Evolutionary conservation across 37 sponge, comb jelly and placozoan species (phyloP), one percentile per base, ranked within the genome.

Genomic region (Theonella swinhoei): DNA sequence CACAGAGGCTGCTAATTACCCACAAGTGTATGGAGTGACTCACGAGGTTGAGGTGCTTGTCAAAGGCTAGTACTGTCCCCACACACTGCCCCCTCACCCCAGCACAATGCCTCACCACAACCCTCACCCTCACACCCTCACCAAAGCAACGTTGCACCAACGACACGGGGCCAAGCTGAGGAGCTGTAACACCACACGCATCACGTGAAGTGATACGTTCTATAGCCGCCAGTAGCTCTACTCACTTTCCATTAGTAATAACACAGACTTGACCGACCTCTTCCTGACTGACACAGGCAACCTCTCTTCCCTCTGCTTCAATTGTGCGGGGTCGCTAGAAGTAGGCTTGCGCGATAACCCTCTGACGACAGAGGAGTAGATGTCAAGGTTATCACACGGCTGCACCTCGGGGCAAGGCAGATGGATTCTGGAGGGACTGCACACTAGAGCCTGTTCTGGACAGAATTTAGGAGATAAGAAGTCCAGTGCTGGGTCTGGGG

Each of bases 31-130:
- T n/a, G n/a, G n/a, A n/a, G n/a, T n/a, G n/a, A 28, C 82, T 70
- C 38, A 88, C 86, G 43, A 93, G 42, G 81, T 93, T 93, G 31
- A 88, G 77, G 72, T 93, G 93, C 22, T 81, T 32, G 78, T 93
- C 93, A 32, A 88, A 93, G 3, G 85, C 89, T 0, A 85, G 19
- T 4, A 77, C 34, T 0, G 1, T 35, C 8, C 93, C 93, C 38
- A 76, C 60, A 41, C 80, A 74, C 36, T 85, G 73, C 25, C 93
- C 93, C 37, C 93, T 76, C 34, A 88, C 70, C 11, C 93, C 93
- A 4, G 79, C 69, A 72, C 81, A 85, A 69, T 93, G 89, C 47
- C 93, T 62, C 3, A 77, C 81, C 86, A 75, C 77, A 42, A 93
- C 89, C 22, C 68, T 34, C 80, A 93, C 86, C 3, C 54, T n/a